Percentiles rank a stretch among this genome's conserved stretches.
Evolutionary conservation across 2,113 vertebrate genomes (phyloP).

Genomic region (Macquaria ambigua): DNA sequence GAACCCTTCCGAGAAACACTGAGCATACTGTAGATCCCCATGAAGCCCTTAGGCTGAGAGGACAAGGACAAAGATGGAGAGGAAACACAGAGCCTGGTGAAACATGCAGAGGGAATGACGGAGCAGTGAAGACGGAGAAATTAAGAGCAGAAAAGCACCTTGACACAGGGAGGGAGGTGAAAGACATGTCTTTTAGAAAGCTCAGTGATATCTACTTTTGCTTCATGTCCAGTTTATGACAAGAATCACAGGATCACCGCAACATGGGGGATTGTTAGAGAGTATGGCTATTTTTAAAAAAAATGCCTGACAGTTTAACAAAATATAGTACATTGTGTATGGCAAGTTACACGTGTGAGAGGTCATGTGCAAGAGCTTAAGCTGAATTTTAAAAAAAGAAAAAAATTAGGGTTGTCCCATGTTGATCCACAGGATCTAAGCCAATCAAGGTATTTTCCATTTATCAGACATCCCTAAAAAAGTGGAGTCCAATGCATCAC

Average conservation of each 20-base stretch:
- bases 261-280: not conserved
- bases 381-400: not conserved
- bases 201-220: slow-evolving; percentile 10
- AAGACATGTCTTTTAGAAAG: slow-evolving; percentile 20
- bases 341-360: not conserved
- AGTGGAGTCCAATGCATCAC: not conserved
- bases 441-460: not conserved
- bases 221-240: slow-evolving; percentile 16
- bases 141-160: slow-evolving; percentile 38
- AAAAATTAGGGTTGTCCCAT: not conserved
- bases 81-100: slow-evolving; percentile 9
- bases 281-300: not conserved
- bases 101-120: slow-evolving; percentile 27
- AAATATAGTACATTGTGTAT: too few relatives aligned
- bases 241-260: not conserved
- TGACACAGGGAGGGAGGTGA: slow-evolving; percentile 8
- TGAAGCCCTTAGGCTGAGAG: slow-evolving; percentile 59
- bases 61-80: slow-evolving; percentile 62
- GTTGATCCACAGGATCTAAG: not conserved
- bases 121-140: slow-evolving; percentile 26
- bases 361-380: not conserved
- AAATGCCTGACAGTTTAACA: not conserved
- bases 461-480: slow-evolving; percentile 2
- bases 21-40: slow-evolving; percentile 46
- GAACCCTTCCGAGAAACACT: slow-evolving; percentile 58